Evolutionary conservation across 35 echinoderm and acorn worm genomes (phyloP), one percentile per base, ranked within the genome.

Genomic region (Diadema setosum): DNA sequence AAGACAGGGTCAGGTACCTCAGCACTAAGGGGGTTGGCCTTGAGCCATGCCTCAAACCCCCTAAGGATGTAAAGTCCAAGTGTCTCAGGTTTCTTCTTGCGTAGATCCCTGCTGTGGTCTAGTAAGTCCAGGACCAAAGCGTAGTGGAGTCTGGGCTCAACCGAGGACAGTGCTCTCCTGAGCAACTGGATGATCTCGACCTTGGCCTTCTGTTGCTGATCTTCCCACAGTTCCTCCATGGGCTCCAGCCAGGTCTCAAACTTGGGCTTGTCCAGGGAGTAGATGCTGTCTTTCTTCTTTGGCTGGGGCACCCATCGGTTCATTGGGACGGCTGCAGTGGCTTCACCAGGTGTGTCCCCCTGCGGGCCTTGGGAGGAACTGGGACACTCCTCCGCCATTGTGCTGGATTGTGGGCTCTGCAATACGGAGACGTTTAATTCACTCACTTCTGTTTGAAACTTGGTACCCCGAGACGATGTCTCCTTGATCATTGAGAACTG

Each of bases 51-150:
- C 3, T 70, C 78, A 70, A 90, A 90, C 81, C 84, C 48, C 63
- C 43, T 65, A 12, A 90, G 59, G 39, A 90, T 30, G 2, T 83
- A 14, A 26, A 90, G 9, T 20, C 39, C 88, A 4, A 90, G 39
- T 49, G 88, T 57, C n/a, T 82, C 80, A 3, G 58, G 81, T 44
- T 90, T 90, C 58, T 64, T 90, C 58, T 81, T 82, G 20, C 80
- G 56, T 17, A 90, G 39, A 42, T 90, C 88, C 44, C 81, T 42
- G 39, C 88, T 90, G 24, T 82, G 59, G 25, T 90, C 88, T 32
- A 90, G 31, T 16, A 73, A 41, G 26, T 90, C 78, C 39, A 90
- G 52, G 8, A 90, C 80, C 25, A 90, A 90, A 15, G 78, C 58
- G 42, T 90, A 81, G 15, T 69, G 44, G 5, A 39, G 9, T 12